These are phyloP conservation scores for Lutjanus erythropterus DNA, from an alignment of 2,113 vertebrate genomes.

Conservation along the genomic window DNA sequence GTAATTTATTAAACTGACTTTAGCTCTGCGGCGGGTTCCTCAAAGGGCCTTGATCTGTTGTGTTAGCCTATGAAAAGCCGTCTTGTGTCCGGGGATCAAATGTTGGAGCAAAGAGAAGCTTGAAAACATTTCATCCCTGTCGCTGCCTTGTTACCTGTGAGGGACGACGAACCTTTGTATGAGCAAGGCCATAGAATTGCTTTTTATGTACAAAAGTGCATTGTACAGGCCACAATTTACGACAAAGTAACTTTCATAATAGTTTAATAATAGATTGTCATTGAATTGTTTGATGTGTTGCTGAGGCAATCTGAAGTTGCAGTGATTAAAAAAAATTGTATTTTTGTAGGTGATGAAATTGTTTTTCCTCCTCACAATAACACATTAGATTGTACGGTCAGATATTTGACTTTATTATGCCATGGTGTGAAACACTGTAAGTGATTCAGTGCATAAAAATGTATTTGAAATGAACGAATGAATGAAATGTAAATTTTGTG, in stretches of 20 bases:
- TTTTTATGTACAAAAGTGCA: constrained; percentile 67
- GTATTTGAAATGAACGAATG: no score
- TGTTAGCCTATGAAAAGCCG: constrained; percentile 65
- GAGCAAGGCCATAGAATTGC: constrained; percentile 65
- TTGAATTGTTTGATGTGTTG: constrained; percentile 74
- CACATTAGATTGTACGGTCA: constrained; percentile 68
- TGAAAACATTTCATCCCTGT: constrained; percentile 54
- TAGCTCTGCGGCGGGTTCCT: constrained; percentile 68
- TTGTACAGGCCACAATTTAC: constrained; percentile 66
- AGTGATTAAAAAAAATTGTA: constrained; percentile 71
- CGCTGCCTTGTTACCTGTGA: constrained; percentile 74
- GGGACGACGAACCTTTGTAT: constrained; percentile 56
- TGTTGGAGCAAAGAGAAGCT: constrained; percentile 50
- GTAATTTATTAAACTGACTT: constrained; percentile 82
- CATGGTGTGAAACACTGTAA: constrained; percentile 61
- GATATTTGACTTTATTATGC: constrained; percentile 66
- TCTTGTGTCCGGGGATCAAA: constrained; percentile 63
- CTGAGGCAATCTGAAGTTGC: constrained; percentile 71
- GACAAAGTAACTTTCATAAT: constrained; percentile 60
- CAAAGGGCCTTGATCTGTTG: constrained; percentile 57
- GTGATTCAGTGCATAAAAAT: constrained; percentile 45
- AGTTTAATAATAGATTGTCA: constrained; percentile 59
- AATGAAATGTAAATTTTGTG: constrained; percentile 50
- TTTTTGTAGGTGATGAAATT: constrained; percentile 74
- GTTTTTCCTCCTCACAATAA: constrained; percentile 59